These are phyloP conservation scores for Prionailurus viverrinus DNA, from an alignment of 2,113 vertebrate genomes.

Conservation along the genomic window DNA sequence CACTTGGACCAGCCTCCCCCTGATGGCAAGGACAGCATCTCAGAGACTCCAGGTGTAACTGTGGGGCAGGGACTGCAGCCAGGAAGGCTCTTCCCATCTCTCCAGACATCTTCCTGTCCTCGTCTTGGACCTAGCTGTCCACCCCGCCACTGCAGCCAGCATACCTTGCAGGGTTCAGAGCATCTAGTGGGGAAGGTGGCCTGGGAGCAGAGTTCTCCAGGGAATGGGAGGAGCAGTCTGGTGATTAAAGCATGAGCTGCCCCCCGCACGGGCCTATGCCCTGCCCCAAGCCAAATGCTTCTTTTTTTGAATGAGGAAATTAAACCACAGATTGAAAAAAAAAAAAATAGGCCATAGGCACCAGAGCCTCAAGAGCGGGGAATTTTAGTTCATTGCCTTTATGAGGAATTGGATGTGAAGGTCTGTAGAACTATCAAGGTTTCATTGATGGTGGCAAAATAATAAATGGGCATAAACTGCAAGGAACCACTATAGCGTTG, in stretches of 20 bases:
- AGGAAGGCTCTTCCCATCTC: not conserved
- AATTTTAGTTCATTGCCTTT: not conserved
- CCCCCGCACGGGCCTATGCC: not conserved
- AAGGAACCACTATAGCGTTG: not conserved
- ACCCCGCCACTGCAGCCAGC: not conserved
- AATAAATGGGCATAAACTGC: not conserved
- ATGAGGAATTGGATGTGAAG: not conserved
- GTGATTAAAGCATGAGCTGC: not conserved
- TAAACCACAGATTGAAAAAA: not conserved
- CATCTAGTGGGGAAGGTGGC: not conserved
- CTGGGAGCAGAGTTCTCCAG: not conserved
- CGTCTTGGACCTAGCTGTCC: not conserved
- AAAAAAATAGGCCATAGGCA: not conserved
- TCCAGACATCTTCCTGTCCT: not conserved
- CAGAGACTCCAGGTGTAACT: not conserved
- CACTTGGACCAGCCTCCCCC: not conserved
- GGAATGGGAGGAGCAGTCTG: not conserved
- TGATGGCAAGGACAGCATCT: not conserved
- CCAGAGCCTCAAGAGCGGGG: not conserved
- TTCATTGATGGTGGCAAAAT: not conserved
- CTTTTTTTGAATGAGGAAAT: not conserved
- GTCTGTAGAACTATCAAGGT: not conserved
- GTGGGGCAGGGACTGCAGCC: not conserved
- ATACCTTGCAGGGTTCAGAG: not conserved
- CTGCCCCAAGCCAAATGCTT: not conserved